Base-by-base conservation (phyloP, 2,888 invertebrate genomes). In the Heliconius ethilla region DNA sequence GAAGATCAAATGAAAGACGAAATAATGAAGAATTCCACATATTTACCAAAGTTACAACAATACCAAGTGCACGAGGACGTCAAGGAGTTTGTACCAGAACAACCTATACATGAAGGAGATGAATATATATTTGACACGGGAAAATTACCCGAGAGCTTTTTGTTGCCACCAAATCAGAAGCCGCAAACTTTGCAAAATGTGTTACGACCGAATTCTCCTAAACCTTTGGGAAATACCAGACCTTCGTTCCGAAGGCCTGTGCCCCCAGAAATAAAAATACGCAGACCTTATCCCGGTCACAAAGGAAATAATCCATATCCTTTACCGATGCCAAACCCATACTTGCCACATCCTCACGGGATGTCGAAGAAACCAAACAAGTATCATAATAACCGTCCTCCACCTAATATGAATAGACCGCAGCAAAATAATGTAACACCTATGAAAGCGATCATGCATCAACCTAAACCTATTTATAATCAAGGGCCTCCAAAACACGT, bases 151-250 rank as follows among this genome's bases (percentile, higher is more conserved):
- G 89, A 91, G 7, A 88, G 82, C 63, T 91, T 89, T 81, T 88
- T 93, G 67, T 82, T 94, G 66, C 91, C 93, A 2, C 90, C 89
- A 2, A 90, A 89, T 78, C 91, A 91, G 78, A 91, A 91, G 77
- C 95, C 95, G 0, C 86, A 94, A 76, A 95, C 95, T 2, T 83
- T 95, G 29, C 95, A 95, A 81, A 87, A 92, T 7, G 95, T 94
- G 2, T 83, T 95, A 82, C 86, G 94, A 6, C 94, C 95, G 0
- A 88, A 83, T 37, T 85, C 87, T 11, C 89, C 89, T 69, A 89
- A 88, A 65, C 90, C 88, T 0, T 85, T 83, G 78, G 88, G 86
- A 11, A 88, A 89, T 62, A 87, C 87, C 83, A 86, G 93, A 79
- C 92, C 92, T 40, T 90, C 89, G 0, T 94, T 90, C 81, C 88